These are phyloP conservation scores for Ageneiosus marmoratus DNA, from an alignment of 2,113 vertebrate genomes.

Conservation along the genomic window DNA sequence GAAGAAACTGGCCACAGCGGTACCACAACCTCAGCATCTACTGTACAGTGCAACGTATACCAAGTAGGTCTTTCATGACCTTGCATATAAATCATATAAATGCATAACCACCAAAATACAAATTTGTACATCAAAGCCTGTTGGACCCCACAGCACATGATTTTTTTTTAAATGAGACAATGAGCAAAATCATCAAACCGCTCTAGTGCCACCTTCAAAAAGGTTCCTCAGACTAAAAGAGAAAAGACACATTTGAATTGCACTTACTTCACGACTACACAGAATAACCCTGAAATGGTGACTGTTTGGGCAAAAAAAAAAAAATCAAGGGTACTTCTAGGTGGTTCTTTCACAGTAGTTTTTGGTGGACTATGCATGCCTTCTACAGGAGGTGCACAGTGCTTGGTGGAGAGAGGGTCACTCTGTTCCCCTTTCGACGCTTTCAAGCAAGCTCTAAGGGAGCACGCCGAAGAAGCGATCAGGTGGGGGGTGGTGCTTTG, in stretches of 20 bases:
- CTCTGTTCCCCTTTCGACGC: conserved; percentile 29
- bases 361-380: conserved; percentile 27
- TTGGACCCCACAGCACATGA: not conserved
- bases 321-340: conserved; percentile 20
- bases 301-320: conserved; percentile 25
- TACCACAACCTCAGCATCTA: conserved; percentile 16
- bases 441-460: conserved; percentile 36
- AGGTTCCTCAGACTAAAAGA: not conserved
- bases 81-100: conserved; percentile 19
- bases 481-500: conserved; percentile 31
- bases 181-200: not conserved
- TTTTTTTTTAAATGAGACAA: not conserved
- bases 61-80: not conserved
- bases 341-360: conserved; percentile 33
- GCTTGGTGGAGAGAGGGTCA: conserved; percentile 27
- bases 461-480: conserved; percentile 22
- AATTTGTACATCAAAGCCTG: not conserved
- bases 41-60: not conserved
- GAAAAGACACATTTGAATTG: conserved; percentile 41
- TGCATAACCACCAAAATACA: not conserved
- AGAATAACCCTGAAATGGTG: conserved; percentile 40
- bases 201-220: not conserved
- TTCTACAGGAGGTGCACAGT: conserved; percentile 30
- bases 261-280: conserved; percentile 20
- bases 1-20: conserved; percentile 61